Conservation (phyloP, 1,140 invertebrate species). For the Brachionus calyciflorus region DNA sequence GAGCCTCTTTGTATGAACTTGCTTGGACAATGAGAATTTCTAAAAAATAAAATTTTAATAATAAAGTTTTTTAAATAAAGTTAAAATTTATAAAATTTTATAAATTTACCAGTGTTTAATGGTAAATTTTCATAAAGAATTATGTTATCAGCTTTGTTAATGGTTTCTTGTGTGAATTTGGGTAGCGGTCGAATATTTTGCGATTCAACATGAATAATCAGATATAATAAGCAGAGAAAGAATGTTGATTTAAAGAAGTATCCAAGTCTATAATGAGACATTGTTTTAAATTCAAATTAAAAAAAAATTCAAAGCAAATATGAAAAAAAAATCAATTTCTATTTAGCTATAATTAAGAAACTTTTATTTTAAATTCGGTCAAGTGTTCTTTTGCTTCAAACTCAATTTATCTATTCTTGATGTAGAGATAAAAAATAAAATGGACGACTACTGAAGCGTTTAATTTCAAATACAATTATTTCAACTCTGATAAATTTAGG, state of each 20-base stretch:
- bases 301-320: not conserved
- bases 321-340: not conserved
- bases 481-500: too few species aligned
- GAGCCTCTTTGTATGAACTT: not conserved
- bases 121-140: slow-evolving; percentile 28
- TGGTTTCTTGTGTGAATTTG: slow-evolving; percentile 6
- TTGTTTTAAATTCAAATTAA: not conserved
- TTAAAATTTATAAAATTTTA: not conserved
- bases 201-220: not conserved
- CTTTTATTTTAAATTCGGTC: slow-evolving; percentile 6
- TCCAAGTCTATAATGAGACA: too few species aligned
- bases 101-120: slow-evolving; percentile 20
- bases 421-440: not conserved
- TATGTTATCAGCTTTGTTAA: slow-evolving; percentile 24
- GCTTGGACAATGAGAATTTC: slow-evolving; percentile 13
- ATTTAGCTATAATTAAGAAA: too few species aligned
- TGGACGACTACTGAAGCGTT: too few species aligned
- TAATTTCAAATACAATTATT: too few species aligned
- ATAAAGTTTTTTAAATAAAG: not conserved
- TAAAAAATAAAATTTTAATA: not conserved
- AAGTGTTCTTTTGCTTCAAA: not conserved
- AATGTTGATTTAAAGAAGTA: too few species aligned
- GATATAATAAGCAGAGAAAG: not conserved
- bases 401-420: slow-evolving; percentile 30
- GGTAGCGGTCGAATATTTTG: not conserved